Evolutionary conservation across 2,797 vertebrate species (phyloP).

Genomic region (Pantherophis vulpinus): DNA sequence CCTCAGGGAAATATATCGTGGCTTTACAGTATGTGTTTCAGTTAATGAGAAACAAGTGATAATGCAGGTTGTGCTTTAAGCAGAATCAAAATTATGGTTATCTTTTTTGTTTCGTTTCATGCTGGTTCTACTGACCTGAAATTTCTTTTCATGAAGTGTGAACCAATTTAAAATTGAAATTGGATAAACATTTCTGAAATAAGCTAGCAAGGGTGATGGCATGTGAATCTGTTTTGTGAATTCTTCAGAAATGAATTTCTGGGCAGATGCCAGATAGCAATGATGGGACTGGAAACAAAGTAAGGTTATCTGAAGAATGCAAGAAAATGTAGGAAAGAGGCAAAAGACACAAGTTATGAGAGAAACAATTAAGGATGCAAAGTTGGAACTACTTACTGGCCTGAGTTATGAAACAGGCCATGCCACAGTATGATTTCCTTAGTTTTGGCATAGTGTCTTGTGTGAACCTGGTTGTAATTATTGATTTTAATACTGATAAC

Average conservation of each 20-base stretch:
- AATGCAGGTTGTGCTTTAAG: neutral
- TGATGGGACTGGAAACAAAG: neutral
- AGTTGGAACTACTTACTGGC: neutral
- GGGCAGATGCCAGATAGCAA: neutral
- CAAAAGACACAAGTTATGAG: neutral
- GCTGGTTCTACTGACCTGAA: neutral
- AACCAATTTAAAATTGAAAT: neutral
- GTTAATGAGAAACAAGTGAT: neutral
- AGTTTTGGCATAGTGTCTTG: neutral
- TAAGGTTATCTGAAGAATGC: neutral
- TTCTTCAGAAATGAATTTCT: neutral
- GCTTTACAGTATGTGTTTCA: neutral
- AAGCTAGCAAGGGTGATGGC: neutral
- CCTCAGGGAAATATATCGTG: neutral
- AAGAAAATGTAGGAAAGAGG: neutral
- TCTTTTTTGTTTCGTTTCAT: neutral
- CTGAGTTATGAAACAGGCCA: neutral
- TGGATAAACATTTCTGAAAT: neutral
- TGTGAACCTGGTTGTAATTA: neutral
- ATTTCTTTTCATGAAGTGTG: neutral
- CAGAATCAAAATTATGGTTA: neutral
- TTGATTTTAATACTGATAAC: neutral
- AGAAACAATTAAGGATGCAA: neutral
- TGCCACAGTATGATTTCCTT: neutral
- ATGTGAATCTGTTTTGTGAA: neutral